Evolutionary conservation across 2,888 invertebrate species (phyloP).

Genomic region (Adela reaumurella): DNA sequence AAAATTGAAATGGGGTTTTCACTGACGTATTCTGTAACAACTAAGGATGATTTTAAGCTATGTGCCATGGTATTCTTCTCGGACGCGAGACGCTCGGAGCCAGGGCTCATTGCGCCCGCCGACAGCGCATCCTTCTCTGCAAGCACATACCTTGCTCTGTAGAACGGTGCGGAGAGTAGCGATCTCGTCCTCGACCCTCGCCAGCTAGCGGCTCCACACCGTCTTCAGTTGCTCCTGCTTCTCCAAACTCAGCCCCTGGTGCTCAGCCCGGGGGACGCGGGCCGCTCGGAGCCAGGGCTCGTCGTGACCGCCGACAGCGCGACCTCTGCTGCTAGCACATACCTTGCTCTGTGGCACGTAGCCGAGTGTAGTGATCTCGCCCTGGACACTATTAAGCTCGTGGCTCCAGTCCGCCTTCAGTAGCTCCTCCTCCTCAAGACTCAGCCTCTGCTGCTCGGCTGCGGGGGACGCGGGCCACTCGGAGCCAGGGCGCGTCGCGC

Average conservation of each 20-base stretch:
- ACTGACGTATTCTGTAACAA: too few species aligned
- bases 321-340: conserved; percentile 32
- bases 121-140: conserved; percentile 44
- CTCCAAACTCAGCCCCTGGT: conserved; percentile 70
- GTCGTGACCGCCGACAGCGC: conserved; percentile 27
- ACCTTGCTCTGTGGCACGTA: conserved; percentile 90
- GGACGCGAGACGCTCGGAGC: conserved; percentile 37
- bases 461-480: conserved; percentile 22
- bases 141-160: conserved; percentile 70
- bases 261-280: conserved; percentile 42
- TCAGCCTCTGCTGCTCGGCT: conserved; percentile 69
- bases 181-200: conserved; percentile 92
- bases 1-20: too few species aligned
- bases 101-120: conserved; percentile 32
- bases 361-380: conserved; percentile 92
- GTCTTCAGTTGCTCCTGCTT: conserved; percentile 78
- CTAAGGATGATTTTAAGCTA: too few species aligned
- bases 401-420: conserved; percentile 83
- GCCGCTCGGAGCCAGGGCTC: conserved; percentile 45
- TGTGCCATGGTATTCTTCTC: too few species aligned
- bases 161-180: conserved; percentile 91
- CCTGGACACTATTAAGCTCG: conserved; percentile 76
- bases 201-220: conserved; percentile 76
- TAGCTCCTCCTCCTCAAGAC: conserved; percentile 79
- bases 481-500: conserved; percentile 47